Evolutionary conservation across 2,113 vertebrate genomes (phyloP).

Genomic region (Canis aureus): DNA sequence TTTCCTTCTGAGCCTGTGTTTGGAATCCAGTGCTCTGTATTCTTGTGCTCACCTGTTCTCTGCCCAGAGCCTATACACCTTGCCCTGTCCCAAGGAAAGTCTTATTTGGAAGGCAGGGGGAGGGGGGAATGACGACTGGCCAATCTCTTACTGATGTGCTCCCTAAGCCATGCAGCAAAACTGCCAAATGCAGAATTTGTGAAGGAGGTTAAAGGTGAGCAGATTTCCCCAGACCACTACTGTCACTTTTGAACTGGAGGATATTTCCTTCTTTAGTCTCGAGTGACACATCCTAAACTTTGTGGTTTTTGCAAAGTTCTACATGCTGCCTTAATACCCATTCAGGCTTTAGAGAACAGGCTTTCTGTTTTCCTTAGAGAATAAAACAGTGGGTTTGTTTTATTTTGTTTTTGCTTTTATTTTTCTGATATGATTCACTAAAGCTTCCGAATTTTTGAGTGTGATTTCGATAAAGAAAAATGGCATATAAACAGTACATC

Average conservation of each 20-base stretch:
- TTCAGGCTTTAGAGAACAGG: background rate
- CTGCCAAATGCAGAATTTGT: background rate
- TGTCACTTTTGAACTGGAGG: background rate
- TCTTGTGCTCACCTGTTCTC: background rate
- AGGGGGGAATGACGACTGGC: accelerated
- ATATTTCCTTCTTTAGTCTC: background rate
- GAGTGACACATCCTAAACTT: background rate
- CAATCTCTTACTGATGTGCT: background rate
- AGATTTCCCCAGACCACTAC: background rate
- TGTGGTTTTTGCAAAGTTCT: background rate
- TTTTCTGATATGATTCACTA: background rate
- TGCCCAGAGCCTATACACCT: background rate
- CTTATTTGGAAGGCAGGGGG: background rate
- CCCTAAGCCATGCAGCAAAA: background rate
- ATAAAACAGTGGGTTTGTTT: background rate
- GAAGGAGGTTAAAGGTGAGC: background rate
- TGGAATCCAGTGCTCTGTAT: background rate
- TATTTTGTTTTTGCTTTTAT: background rate
- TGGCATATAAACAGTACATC: background rate
- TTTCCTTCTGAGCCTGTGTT: background rate
- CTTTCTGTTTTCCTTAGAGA: background rate
- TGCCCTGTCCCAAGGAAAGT: background rate
- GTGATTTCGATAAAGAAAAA: constrained; percentile 6
- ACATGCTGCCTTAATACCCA: background rate
- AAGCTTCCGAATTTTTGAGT: background rate